Evolutionary conservation across 2,888 invertebrate species (phyloP).

Genomic region (Gonocerus acuteangulatus): DNA sequence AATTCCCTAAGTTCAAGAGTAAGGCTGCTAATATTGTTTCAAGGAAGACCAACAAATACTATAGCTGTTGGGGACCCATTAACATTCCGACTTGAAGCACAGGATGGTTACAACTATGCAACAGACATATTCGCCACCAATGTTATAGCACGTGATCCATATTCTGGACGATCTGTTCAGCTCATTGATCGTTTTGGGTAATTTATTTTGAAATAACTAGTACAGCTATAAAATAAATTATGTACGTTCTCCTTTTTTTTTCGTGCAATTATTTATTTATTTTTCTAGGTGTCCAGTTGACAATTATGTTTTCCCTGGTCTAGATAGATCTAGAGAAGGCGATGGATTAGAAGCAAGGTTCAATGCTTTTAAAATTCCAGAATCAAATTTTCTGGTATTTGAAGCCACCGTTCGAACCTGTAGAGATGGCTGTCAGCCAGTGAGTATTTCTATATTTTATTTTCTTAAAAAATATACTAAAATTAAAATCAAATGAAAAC

Average conservation of each 20-base stretch:
- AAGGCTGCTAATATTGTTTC: slow-evolving; percentile 74
- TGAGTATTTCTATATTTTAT: slow-evolving; percentile 45
- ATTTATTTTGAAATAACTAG: background rate
- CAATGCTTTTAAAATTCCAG: slow-evolving; percentile 89
- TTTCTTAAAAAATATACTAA: no score
- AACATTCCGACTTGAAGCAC: slow-evolving; percentile 79
- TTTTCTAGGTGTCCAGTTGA: slow-evolving; percentile 74
- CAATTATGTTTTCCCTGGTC: slow-evolving; percentile 82
- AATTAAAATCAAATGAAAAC: no score
- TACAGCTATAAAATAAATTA: no score
- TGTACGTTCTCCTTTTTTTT: background rate
- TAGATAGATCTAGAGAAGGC: slow-evolving; percentile 75
- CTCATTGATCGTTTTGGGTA: slow-evolving; percentile 83
- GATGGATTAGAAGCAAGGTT: slow-evolving; percentile 85
- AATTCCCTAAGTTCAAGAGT: slow-evolving; percentile 85
- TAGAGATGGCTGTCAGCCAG: slow-evolving; percentile 80
- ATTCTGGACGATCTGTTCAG: slow-evolving; percentile 81
- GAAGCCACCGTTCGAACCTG: slow-evolving; percentile 87
- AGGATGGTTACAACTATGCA: slow-evolving; percentile 79
- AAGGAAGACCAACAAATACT: slow-evolving; percentile 84
- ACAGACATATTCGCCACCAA: slow-evolving; percentile 89
- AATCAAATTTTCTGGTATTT: slow-evolving; percentile 86
- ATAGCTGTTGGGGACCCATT: slow-evolving; percentile 88
- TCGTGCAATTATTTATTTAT: background rate
- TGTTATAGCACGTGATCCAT: slow-evolving; percentile 86